These are phyloP conservation scores for Pandemis heparana DNA, from an alignment of 2,888 invertebrate genomes.

Conservation along the genomic window DNA sequence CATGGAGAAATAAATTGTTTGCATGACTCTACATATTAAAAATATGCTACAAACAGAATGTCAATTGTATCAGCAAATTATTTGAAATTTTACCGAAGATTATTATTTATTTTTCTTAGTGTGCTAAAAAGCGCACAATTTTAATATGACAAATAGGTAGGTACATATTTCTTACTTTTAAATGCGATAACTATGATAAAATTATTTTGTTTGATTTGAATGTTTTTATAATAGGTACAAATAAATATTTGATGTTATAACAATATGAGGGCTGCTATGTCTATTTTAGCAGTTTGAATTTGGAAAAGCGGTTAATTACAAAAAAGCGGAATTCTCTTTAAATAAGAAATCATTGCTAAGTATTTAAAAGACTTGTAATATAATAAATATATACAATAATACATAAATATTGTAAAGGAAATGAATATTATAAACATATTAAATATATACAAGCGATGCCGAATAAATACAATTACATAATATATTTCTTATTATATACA, in stretches of 20 bases:
- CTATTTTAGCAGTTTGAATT: slow-evolving; percentile 1
- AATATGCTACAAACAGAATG: too few species aligned
- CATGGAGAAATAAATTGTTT: too few species aligned
- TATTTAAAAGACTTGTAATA: slow-evolving; percentile 34
- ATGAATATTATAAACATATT: slow-evolving; percentile 6
- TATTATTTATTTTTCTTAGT: too few species aligned
- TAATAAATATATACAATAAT: slow-evolving; percentile 21
- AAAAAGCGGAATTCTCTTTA: slow-evolving; percentile 5
- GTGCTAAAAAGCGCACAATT: too few species aligned
- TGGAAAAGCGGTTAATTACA: slow-evolving; percentile 17
- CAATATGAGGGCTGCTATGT: neutral
- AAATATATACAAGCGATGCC: slow-evolving; percentile 32
- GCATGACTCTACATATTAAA: too few species aligned
- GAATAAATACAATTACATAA: slow-evolving; percentile 25
- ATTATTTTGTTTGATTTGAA: neutral
- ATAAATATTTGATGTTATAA: neutral
- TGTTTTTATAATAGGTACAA: too few species aligned
- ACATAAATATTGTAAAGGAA: slow-evolving; percentile 1
- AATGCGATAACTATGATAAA: neutral
- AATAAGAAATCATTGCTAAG: slow-evolving; percentile 34
- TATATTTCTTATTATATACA: slow-evolving; percentile 35
- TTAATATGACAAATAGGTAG: too few species aligned
- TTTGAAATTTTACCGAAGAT: too few species aligned
- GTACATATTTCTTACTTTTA: too few species aligned
- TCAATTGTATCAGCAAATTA: too few species aligned